Evolutionary conservation across 2,888 invertebrate species (phyloP), one percentile per base, ranked within the genome.

Genomic region (Prosopocoilus inquinatus): DNA sequence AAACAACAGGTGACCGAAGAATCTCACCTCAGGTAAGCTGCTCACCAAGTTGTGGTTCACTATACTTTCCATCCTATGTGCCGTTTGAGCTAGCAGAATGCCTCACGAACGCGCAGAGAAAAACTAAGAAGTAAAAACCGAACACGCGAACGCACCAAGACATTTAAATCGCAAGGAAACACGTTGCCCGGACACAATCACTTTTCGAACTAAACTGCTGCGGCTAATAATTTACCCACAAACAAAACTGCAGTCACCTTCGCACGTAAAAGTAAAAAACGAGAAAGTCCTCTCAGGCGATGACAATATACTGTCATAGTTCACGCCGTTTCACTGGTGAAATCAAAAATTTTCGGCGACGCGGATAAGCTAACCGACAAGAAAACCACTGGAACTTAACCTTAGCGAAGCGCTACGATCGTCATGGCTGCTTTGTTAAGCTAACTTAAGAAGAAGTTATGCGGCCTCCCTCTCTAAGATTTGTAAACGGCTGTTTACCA

Each of bases 11-110:
- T 53, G 20, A 53, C 39, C 47, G 39, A 46, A 47, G 43, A 47
- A 47, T 47, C 53, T 62, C 58, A 70, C 75, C 75, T 75, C 75
- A 60, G 75, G 74, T 68, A 74, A 62, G 66, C 67, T 71, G 20
- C 70, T 63, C 47, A 68, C 66, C 58, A 74, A 63, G 66, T 74
- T 75, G 60, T 75, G 74, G 57, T 69, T 71, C 20, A 72, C 67
- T 47, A 75, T 64, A 59, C 72, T 70, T 67, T 74, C 74, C 74
- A 74, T 75, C 49, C 50, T 53, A 28, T 28, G 20, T 28, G 20
- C 20, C 20, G 20, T 28, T 28, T 28, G 20, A 28, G 20, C 7
- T 28, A 28, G 20, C 20, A 3, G 20, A 28, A 28, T 28, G 2
- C 20, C 35, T 45, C 35, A 47, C 35, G 13, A 47, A 32, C 38